These are phyloP conservation scores for Chydorus sphaericus DNA, from an alignment of 2,888 invertebrate genomes.

Conservation along the genomic window DNA sequence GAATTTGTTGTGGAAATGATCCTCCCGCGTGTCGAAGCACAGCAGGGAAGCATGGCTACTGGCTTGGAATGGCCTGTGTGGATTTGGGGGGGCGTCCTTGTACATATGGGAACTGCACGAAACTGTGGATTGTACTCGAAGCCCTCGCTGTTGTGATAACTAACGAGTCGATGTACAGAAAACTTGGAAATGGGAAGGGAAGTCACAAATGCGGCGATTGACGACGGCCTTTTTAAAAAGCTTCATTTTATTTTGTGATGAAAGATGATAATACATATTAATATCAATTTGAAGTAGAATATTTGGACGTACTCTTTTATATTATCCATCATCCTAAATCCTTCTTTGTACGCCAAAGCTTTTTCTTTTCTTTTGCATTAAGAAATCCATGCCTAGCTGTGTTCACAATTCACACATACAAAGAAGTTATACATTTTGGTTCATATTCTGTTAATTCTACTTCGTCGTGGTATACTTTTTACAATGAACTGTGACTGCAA, in stretches of 20 bases:
- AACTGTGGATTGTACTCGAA: not conserved
- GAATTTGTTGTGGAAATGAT: too few relatives aligned
- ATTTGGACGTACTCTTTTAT: not conserved
- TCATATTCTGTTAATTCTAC: not conserved
- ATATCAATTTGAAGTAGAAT: too few relatives aligned
- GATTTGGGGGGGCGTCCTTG: not conserved
- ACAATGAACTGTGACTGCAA: not conserved
- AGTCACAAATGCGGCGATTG: too few relatives aligned
- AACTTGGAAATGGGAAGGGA: not conserved
- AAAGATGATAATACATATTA: too few relatives aligned
- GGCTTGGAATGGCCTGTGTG: not conserved
- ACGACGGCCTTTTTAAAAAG: too few relatives aligned
- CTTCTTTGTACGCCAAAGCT: not conserved
- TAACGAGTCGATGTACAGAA: not conserved
- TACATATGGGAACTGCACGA: too few relatives aligned
- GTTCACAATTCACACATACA: too few relatives aligned
- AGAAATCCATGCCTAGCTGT: too few relatives aligned
- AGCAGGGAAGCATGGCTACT: too few relatives aligned
- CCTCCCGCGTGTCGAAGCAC: too few relatives aligned
- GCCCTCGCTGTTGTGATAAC: not conserved
- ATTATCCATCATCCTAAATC: not conserved
- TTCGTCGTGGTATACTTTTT: not conserved
- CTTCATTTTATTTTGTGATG: not conserved
- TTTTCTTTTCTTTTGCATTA: not conserved
- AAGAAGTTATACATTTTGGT: not conserved